Evolutionary conservation across 1,140 invertebrate genomes (phyloP).

Genomic region (Ceratoteleas bidentatus): DNA sequence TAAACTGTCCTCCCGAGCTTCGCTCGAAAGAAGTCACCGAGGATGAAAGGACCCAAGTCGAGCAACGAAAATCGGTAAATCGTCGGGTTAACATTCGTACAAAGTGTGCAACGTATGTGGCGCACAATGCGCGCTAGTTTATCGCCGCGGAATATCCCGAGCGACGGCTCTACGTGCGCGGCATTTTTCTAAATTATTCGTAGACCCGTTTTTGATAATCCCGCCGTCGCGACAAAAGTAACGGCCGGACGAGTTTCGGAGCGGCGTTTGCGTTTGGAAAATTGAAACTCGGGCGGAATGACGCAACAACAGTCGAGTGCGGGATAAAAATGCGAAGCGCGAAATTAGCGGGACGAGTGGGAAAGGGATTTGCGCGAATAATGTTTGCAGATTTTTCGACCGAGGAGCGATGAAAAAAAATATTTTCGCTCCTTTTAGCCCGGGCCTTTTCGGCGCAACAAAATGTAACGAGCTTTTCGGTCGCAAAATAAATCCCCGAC

Average conservation of each 20-base stretch:
- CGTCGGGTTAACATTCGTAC: conserved; percentile 53
- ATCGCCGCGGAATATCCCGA: conserved; percentile 22
- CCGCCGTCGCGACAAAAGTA: neutral
- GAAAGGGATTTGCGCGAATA: no score
- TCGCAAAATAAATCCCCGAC: conserved; percentile 10
- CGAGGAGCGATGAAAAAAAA: no score
- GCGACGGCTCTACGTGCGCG: conserved; percentile 13
- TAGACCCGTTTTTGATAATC: conserved; percentile 14
- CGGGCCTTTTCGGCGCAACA: no score
- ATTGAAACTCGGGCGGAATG: no score
- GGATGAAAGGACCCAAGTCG: conserved; percentile 48
- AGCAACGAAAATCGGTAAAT: conserved; percentile 61
- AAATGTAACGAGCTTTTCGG: no score
- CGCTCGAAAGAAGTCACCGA: conserved; percentile 45
- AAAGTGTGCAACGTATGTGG: conserved; percentile 38
- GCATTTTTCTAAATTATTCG: conserved; percentile 17
- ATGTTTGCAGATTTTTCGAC: no score
- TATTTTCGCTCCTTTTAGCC: no score
- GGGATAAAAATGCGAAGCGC: no score
- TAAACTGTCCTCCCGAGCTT: conserved; percentile 69
- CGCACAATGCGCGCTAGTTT: conserved; percentile 34
- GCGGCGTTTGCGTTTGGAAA: no score
- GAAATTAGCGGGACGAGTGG: no score
- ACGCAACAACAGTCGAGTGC: no score
- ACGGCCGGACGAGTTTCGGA: no score